Evolutionary conservation across 2,797 vertebrate species (phyloP).

Genomic region (Diglossa cyanea): DNA sequence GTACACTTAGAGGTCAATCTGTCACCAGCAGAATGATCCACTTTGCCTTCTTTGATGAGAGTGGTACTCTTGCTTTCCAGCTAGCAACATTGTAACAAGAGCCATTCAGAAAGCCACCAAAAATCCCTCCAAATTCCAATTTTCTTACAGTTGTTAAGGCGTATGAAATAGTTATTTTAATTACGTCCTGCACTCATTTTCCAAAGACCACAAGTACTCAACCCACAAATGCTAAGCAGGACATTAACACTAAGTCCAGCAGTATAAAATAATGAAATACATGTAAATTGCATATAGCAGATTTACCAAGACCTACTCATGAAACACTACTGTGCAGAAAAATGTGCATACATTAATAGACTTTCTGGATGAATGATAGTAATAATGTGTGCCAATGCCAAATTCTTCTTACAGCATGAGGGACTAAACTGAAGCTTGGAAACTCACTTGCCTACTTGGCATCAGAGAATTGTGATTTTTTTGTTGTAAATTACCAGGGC

Average conservation of each 20-base stretch:
- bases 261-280: not conserved
- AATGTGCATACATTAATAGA: conserved; percentile 49
- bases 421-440: conserved; percentile 49
- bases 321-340: conserved; percentile 21
- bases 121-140: not conserved
- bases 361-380: conserved; percentile 52
- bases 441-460: conserved; percentile 62
- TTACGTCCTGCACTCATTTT: not conserved
- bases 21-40: not conserved
- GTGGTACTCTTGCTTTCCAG: not conserved
- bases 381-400: conserved; percentile 46
- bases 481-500: conserved; percentile 53
- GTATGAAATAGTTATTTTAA: not conserved
- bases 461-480: conserved; percentile 24
- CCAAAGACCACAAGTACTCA: not conserved
- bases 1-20: not conserved
- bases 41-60: not conserved
- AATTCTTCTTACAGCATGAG: conserved; percentile 48
- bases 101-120: not conserved
- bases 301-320: conserved; percentile 2
- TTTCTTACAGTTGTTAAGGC: not conserved
- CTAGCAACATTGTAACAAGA: not conserved
- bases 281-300: conserved; percentile 2
- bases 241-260: not conserved
- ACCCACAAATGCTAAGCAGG: not conserved